Evolutionary conservation across 2,113 vertebrate species (phyloP), one percentile per base, ranked within the genome.

Genomic region (Apteryx mantelli): DNA sequence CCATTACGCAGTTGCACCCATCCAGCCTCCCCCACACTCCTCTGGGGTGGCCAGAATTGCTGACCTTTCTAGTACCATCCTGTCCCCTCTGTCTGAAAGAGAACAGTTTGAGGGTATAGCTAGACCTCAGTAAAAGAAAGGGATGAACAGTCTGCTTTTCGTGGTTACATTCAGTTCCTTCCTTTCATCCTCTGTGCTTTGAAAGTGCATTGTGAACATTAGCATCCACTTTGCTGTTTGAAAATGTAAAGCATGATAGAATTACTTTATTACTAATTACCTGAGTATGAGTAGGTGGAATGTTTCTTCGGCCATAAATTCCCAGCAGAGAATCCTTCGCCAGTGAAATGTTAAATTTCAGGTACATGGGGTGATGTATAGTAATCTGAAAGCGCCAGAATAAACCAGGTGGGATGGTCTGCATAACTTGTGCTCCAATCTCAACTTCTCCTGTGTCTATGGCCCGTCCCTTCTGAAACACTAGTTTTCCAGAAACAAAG

Each of bases 371-470:
- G 96, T 99, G 99, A 96, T 99, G 99, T 60, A 99, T 98, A n/a
- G 98, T 99, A 87, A 99, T 98, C 93, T 99, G 99, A 97, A 99
- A 99, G 95, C 99, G 99, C 99, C 99, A 99, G 97, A 99, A 99
- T 28, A 99, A 98, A 65, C 99, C 99, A 3, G 99, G 99, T 4
- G 99, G 99, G 86, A 99, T 99, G 7, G 98, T 98, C 96, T 99
- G 99, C 97, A 99, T 99, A 89, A 99, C 99, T 86, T 99, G 99
- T 22, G 98, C 98, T 48, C 99, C 99, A 44, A 99, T 98, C 96
- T 99, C 99, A 64, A 99, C 98, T 97, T 99, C 99, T 85, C 99
- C 99, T 0, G 99, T 98, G 96, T 99, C 99, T 93, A 99, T 99
- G 84, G 99, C 98, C 60, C 98, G 98, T 86, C 99, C 99, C 88